A percentile compares a stretch with the other conserved stretches of the same genome.
These are phyloP conservation scores for Metopia argyrocephala DNA, from an alignment of 2,888 invertebrate species.

Conservation along the genomic window DNA sequence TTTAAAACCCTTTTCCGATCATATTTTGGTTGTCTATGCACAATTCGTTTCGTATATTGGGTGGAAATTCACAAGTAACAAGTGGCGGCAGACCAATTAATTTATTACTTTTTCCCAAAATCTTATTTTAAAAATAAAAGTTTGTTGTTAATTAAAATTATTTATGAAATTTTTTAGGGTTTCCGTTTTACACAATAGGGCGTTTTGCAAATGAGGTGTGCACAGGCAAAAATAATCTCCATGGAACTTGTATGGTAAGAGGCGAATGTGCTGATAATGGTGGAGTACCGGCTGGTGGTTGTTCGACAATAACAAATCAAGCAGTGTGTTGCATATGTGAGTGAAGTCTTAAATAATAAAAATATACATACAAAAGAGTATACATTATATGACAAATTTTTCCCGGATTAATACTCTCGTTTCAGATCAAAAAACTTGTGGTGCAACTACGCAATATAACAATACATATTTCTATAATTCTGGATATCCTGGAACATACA, in stretches of 20 bases:
- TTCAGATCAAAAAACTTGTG: constrained; percentile 86
- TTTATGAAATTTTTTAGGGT: constrained; percentile 78
- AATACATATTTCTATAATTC: constrained; percentile 92
- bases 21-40: too few species aligned
- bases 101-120: too few species aligned
- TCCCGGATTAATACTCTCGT: neutral
- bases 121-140: too few species aligned
- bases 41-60: too few species aligned
- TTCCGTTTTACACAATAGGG: constrained; percentile 87
- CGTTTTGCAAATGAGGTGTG: constrained; percentile 87
- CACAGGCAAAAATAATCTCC: constrained; percentile 82
- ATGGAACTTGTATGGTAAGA: constrained; percentile 88
- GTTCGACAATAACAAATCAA: constrained; percentile 83
- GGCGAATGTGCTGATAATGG: constrained; percentile 85
- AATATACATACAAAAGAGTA: neutral
- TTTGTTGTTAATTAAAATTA: neutral
- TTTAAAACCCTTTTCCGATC: too few species aligned
- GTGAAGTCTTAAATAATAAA: constrained; percentile 69
- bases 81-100: too few species aligned
- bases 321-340: constrained; percentile 92
- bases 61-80: too few species aligned
- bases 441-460: constrained; percentile 84
- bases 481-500: constrained; percentile 85
- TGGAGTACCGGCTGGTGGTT: constrained; percentile 86
- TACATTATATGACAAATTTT: neutral